phyloP scores from a whole-genome alignment of 2,797 vertebrate genomes.

The Centroberyx gerrardi region DNA sequence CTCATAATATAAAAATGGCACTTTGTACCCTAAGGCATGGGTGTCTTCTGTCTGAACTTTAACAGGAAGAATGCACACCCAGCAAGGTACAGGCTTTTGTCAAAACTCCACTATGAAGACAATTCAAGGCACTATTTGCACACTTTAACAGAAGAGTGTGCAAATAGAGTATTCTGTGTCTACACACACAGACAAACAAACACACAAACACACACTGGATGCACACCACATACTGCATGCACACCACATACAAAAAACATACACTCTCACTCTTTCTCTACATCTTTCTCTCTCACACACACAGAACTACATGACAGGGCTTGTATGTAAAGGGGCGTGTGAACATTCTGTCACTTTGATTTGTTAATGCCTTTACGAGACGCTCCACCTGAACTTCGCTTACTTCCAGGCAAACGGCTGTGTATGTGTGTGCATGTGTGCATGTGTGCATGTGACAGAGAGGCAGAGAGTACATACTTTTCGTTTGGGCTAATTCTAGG shows the following conservation, averaged over 20 bases:
- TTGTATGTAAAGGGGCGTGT: conserved; percentile 55
- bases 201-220: not conserved
- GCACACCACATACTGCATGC: conserved; percentile 1
- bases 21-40: conserved; percentile 51
- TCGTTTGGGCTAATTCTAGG: not conserved
- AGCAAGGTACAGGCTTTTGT: not conserved
- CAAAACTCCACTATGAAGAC: no score
- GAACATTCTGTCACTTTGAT: conserved; percentile 65
- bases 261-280: not conserved
- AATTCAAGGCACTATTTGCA: no score
- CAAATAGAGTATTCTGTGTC: not conserved
- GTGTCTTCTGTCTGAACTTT: conserved; percentile 28
- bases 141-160: no score
- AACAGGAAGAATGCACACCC: conserved; percentile 14
- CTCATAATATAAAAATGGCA: conserved; percentile 39
- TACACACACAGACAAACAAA: conserved; percentile 15
- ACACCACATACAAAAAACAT: conserved; percentile 4
- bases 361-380: conserved; percentile 21
- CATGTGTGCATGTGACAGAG: not conserved
- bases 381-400: conserved; percentile 36
- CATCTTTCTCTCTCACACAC: conserved; percentile 8
- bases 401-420: conserved; percentile 52
- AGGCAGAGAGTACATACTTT: not conserved
- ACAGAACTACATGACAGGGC: conserved; percentile 58
- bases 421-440: not conserved